Conservation (phyloP, 2,888 invertebrate species). For the Polyommatus iphigenia region DNA sequence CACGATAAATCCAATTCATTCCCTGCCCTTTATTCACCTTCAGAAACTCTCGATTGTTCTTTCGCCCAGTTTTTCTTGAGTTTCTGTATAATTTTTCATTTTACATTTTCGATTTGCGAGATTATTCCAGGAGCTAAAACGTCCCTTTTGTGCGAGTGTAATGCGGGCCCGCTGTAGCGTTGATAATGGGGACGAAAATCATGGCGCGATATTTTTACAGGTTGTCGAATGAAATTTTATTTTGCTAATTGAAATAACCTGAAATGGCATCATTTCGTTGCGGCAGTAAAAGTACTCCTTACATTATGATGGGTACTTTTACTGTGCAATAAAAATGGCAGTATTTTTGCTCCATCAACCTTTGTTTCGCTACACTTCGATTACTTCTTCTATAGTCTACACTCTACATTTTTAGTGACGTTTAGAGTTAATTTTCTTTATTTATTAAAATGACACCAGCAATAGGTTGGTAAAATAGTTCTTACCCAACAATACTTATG, state of each 20-base stretch:
- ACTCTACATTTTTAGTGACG: no score
- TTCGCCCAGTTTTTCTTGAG: slow-evolving; percentile 52
- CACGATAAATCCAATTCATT: slow-evolving; percentile 66
- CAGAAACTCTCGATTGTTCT: slow-evolving; percentile 50
- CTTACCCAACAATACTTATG: no score
- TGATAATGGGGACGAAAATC: slow-evolving; percentile 6
- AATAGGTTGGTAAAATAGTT: no score
- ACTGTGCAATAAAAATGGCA: not conserved
- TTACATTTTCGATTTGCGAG: slow-evolving; percentile 27
- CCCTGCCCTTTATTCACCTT: slow-evolving; percentile 49
- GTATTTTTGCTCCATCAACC: not conserved
- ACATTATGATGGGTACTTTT: not conserved
- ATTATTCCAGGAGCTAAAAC: slow-evolving; percentile 23
- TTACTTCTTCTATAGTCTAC: not conserved
- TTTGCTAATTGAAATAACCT: not conserved
- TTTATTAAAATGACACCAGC: no score
- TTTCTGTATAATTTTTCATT: slow-evolving; percentile 47
- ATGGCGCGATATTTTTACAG: slow-evolving; percentile 3
- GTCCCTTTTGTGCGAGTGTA: not conserved
- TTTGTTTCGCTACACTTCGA: not conserved
- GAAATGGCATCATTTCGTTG: not conserved
- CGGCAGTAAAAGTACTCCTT: not conserved
- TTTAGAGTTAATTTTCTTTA: no score
- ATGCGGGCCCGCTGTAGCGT: slow-evolving; percentile 19
- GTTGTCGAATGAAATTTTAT: slow-evolving; percentile 4